Percentiles rank a stretch among this genome's conserved stretches.
Evolutionary conservation across 2,113 vertebrate species (phyloP).

Genomic region (Lipophrys pholis): DNA sequence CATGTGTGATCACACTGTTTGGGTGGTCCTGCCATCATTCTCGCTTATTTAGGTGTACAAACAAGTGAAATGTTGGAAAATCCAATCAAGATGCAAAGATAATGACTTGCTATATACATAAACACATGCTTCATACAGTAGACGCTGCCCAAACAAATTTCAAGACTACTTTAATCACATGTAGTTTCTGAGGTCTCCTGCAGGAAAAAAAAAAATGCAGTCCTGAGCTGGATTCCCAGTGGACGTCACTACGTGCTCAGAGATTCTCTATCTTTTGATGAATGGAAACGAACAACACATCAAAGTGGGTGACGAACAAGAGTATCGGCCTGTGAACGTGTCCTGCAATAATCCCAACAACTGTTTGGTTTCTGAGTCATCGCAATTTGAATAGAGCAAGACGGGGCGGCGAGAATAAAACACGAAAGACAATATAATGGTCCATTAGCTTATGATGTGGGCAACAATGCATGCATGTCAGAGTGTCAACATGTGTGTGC

Average conservation of each 20-base stretch:
- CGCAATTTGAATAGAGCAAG: slow-evolving; percentile 59
- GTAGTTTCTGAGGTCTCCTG: slow-evolving; percentile 27
- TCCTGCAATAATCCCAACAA: slow-evolving; percentile 25
- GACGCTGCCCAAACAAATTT: slow-evolving; percentile 67
- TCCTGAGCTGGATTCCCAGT: slow-evolving; percentile 21
- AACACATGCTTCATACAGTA: slow-evolving; percentile 59
- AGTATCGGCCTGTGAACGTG: slow-evolving; percentile 15
- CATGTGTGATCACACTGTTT: slow-evolving; percentile 56
- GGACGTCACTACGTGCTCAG: slow-evolving; percentile 23
- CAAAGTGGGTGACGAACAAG: slow-evolving; percentile 13
- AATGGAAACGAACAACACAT: slow-evolving; percentile 42
- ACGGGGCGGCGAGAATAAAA: slow-evolving; percentile 73
- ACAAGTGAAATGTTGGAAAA: slow-evolving; percentile 58
- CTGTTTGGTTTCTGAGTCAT: slow-evolving; percentile 58
- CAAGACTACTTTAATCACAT: slow-evolving; percentile 61
- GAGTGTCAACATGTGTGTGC: slow-evolving; percentile 27
- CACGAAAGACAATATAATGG: slow-evolving; percentile 80
- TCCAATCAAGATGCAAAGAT: slow-evolving; percentile 71
- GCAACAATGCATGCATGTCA: slow-evolving; percentile 42
- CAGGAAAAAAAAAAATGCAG: slow-evolving; percentile 18
- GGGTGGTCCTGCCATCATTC: slow-evolving; percentile 68
- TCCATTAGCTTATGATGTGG: slow-evolving; percentile 77
- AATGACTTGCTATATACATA: slow-evolving; percentile 68
- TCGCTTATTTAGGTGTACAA: slow-evolving; percentile 64
- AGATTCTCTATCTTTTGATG: slow-evolving; percentile 35